phyloP scores from a whole-genome alignment of 1,140 invertebrate species.

The Oncopeltus fasciatus region DNA sequence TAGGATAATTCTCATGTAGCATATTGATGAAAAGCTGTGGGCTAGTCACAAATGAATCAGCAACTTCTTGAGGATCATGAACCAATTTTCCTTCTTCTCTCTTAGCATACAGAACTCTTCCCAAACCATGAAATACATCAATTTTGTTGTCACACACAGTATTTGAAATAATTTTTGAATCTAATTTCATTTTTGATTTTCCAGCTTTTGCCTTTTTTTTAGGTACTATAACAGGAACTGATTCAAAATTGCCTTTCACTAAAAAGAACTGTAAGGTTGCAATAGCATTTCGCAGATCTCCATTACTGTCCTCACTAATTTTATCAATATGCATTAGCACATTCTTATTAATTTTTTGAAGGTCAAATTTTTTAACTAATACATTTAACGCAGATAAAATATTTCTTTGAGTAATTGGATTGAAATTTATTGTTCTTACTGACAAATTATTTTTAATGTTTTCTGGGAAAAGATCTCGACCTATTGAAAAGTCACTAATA shows the following conservation, averaged over 20 bases:
- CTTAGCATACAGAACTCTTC: constrained; percentile 13
- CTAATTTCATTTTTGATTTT: background rate
- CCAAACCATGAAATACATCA: constrained; percentile 17
- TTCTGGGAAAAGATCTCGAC: constrained; percentile 12
- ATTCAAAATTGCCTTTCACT: background rate
- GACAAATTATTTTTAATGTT: background rate
- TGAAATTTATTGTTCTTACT: constrained; percentile 11
- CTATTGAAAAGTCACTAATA: constrained; percentile 7
- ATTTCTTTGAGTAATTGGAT: constrained; percentile 13
- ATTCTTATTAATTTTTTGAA: background rate
- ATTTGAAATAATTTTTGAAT: background rate
- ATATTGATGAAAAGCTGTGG: constrained; percentile 13
- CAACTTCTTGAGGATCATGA: constrained; percentile 5
- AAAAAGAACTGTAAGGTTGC: constrained; percentile 6
- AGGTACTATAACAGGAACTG: background rate
- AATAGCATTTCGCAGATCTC: constrained; percentile 17
- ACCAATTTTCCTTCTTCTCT: constrained; percentile 5
- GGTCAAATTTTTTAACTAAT: background rate
- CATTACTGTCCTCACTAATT: constrained; percentile 7
- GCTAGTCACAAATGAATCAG: constrained; percentile 4
- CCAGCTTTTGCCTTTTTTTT: background rate
- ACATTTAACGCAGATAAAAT: background rate
- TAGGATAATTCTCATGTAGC: constrained; percentile 17
- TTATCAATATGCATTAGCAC: background rate
- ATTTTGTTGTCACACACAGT: background rate